phyloP scores from a whole-genome alignment of 2,888 invertebrate species.

The Isotomurus palustris region DNA sequence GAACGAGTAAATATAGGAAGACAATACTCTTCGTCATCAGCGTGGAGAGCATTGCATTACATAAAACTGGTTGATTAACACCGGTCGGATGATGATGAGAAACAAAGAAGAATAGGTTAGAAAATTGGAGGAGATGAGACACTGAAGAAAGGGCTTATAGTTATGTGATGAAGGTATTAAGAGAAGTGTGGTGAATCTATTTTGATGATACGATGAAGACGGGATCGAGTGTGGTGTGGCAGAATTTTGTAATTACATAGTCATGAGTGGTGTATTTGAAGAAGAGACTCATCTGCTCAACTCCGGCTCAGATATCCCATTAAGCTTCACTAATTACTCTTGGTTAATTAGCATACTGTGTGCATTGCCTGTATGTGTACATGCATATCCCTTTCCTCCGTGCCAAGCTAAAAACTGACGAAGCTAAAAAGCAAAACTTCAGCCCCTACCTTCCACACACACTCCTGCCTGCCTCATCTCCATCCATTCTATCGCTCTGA shows the following conservation, averaged over 20 bases:
- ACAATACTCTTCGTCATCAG: too few relatives aligned
- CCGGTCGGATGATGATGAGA: constrained; percentile 11
- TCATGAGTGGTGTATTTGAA: constrained; percentile 19
- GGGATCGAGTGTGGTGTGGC: constrained; percentile 15
- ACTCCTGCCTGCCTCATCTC: too few relatives aligned
- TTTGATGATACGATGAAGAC: too few relatives aligned
- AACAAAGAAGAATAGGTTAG: too few relatives aligned
- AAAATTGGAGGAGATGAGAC: constrained; percentile 14
- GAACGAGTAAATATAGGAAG: too few relatives aligned
- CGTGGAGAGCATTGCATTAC: too few relatives aligned
- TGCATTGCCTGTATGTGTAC: neutral
- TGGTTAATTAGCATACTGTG: constrained; percentile 46
- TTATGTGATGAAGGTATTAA: neutral
- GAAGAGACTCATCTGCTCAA: constrained; percentile 42
- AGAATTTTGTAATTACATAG: constrained; percentile 22
- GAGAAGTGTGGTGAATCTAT: neutral
- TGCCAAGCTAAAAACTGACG: neutral
- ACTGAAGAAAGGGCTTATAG: constrained; percentile 1
- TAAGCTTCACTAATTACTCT: constrained; percentile 48
- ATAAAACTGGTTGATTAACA: constrained; percentile 2
- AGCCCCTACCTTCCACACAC: too few relatives aligned
- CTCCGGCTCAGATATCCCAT: constrained; percentile 48
- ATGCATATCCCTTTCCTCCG: neutral
- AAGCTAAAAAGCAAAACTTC: neutral
- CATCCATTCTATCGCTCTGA: too few relatives aligned